Evolutionary conservation across 2,113 vertebrate species (phyloP).

Genomic region (Mionectes macconnelli): DNA sequence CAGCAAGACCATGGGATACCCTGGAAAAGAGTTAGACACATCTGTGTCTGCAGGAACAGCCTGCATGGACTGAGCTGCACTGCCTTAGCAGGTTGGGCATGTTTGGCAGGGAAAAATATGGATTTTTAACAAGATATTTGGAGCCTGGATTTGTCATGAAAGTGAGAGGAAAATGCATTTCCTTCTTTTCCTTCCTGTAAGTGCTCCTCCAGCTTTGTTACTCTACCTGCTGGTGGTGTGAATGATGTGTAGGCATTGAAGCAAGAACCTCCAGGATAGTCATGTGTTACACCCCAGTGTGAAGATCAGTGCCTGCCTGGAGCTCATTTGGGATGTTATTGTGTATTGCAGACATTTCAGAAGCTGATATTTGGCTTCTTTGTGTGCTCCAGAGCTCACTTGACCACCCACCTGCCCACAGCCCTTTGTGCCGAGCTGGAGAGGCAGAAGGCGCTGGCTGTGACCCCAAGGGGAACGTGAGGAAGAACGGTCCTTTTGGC

Average conservation of each 20-base stretch:
- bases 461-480: rapidly evolving
- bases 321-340: neutral
- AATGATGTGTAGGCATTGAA: neutral
- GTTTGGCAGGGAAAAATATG: neutral
- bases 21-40: neutral
- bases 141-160: neutral
- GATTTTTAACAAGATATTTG: neutral
- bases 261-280: neutral
- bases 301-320: neutral
- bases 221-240: neutral
- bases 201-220: neutral
- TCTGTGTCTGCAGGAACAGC: no score
- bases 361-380: neutral
- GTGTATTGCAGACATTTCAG: neutral
- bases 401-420: neutral
- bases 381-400: neutral
- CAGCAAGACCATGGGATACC: neutral
- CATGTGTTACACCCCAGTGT: neutral
- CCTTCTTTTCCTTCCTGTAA: neutral
- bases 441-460: neutral
- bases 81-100: neutral
- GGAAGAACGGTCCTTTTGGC: neutral
- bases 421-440: neutral
- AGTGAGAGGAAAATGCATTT: neutral
- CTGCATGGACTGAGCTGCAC: neutral